Evolutionary conservation across 2,888 invertebrate genomes (phyloP).

Genomic region (Anagyrus pseudococci): DNA sequence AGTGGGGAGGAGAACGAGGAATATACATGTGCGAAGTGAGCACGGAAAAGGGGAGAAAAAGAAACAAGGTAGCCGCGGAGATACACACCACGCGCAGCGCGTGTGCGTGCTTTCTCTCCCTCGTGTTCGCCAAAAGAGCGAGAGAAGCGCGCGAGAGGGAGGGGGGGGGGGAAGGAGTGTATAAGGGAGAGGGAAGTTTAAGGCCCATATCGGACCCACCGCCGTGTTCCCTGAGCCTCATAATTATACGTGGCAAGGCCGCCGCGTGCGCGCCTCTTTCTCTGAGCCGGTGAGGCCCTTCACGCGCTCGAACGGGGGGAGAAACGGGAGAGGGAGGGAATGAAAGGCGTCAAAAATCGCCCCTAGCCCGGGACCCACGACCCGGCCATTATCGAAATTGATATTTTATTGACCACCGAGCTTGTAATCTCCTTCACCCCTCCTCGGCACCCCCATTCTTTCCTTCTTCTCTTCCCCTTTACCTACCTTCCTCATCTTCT

Average conservation of each 20-base stretch:
- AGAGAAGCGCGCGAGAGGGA: slow-evolving; percentile 17
- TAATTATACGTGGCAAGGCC: slow-evolving; percentile 47
- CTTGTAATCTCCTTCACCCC: too few relatives aligned
- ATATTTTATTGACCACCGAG: slow-evolving; percentile 58
- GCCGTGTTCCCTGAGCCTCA: slow-evolving; percentile 59
- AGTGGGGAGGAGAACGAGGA: slow-evolving; percentile 29
- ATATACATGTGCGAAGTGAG: slow-evolving; percentile 5
- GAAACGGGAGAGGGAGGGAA: neutral
- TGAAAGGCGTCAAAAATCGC: slow-evolving; percentile 56
- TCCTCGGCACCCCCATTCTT: slow-evolving; percentile 18
- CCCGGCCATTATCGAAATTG: slow-evolving; percentile 58
- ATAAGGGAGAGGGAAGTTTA: slow-evolving; percentile 23
- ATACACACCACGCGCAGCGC: neutral
- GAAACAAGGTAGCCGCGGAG: neutral
- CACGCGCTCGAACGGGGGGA: slow-evolving; percentile 46
- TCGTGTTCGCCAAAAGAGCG: neutral
- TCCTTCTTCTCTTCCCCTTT: slow-evolving; percentile 27
- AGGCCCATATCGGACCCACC: slow-evolving; percentile 53
- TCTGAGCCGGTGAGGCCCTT: neutral
- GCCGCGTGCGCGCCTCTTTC: slow-evolving; percentile 35
- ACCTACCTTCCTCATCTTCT: slow-evolving; percentile 30
- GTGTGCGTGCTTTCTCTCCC: neutral
- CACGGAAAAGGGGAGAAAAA: neutral
- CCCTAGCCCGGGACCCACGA: slow-evolving; percentile 34
- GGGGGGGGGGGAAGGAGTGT: neutral